A percentile compares a stretch with the other conserved stretches of the same genome.
Conservation (phyloP, 2,888 invertebrate species). For the Lasius fuliginosus region DNA sequence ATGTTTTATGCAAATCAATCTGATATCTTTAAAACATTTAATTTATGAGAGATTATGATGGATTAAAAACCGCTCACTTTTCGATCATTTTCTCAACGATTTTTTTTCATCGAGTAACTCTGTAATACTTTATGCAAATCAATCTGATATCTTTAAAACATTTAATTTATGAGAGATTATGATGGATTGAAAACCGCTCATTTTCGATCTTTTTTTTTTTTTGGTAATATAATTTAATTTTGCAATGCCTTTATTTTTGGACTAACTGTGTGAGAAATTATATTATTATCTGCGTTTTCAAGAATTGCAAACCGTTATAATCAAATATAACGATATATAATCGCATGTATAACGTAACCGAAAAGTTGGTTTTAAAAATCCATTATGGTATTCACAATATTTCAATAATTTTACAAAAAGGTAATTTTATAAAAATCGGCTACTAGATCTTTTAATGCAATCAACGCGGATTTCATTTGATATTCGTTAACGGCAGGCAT, state of each 20-base stretch:
- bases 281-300: not conserved
- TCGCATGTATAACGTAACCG: not conserved
- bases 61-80: not conserved
- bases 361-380: not conserved
- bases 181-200: not conserved
- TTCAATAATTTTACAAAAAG: not conserved
- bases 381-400: not conserved
- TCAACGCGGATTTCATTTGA: slow-evolving; percentile 6
- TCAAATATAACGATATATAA: not conserved
- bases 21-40: not conserved
- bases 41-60: not conserved
- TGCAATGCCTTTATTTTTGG: not conserved
- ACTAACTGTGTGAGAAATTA: not conserved
- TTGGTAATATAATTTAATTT: not conserved
- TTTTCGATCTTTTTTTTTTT: not conserved
- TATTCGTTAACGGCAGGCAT: slow-evolving; percentile 23
- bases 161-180: not conserved
- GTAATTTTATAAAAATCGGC: not conserved
- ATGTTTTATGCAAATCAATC: not conserved
- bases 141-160: not conserved
- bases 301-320: not conserved
- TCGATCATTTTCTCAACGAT: not conserved
- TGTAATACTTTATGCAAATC: not conserved
- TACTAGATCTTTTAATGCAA: slow-evolving; percentile 1
- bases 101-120: not conserved